Conservation (phyloP, 2,113 vertebrate species). For the Hyla sarda region DNA sequence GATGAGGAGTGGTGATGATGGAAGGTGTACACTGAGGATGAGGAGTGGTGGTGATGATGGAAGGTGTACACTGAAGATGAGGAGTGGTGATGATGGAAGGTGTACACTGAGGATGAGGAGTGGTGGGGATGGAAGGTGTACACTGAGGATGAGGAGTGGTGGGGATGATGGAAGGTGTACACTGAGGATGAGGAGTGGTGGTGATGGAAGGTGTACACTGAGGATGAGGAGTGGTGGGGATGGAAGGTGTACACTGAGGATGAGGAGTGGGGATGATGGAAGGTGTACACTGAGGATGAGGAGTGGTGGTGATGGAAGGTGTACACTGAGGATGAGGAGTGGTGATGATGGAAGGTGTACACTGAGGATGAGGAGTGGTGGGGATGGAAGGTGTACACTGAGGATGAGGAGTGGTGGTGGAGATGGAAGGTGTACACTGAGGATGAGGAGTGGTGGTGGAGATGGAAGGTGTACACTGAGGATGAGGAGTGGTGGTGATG, state of each 20-base stretch:
- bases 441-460: slow-evolving; percentile 5
- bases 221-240: background rate
- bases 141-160: slow-evolving; percentile 15
- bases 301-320: too few species aligned
- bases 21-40: background rate
- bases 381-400: background rate
- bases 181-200: background rate
- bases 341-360: too few species aligned
- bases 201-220: too few species aligned
- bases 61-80: background rate
- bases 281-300: background rate
- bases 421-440: too few species aligned
- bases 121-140: background rate
- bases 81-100: too few species aligned
- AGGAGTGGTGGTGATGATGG: background rate
- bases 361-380: slow-evolving; percentile 23
- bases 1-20: background rate
- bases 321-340: background rate
- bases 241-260: background rate
- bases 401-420: too few species aligned
- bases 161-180: background rate
- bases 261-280: background rate
- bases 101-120: background rate
- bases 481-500: background rate
- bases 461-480: background rate